Evolutionary conservation across 2,797 vertebrate genomes (phyloP), one percentile per base, ranked within the genome.

Genomic region (Sebastes jordani): DNA sequence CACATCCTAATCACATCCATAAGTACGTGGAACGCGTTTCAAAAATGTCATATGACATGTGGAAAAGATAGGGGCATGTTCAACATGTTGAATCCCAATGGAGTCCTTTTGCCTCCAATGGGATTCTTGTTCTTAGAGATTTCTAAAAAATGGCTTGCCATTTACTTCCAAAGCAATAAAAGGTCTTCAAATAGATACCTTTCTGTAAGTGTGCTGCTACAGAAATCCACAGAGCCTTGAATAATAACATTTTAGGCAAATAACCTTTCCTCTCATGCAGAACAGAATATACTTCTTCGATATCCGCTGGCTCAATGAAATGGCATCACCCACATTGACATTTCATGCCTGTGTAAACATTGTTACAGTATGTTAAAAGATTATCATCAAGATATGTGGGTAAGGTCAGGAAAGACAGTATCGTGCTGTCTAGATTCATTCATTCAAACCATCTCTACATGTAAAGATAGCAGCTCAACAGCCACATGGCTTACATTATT

Each of bases 401-500:
- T 23, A 7, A 42, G 2, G 2, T 62, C 18, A 80, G 29, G 16
- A 64, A 77, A 74, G 32, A 23, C n/a, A 49, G 11, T 22, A 20
- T 32, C 7, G 11, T 59, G 2, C 14, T 32, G 30, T 30, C 20
- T 71, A 25, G 25, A 64, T 22, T 52, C 23, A 27, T 60, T 29
- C 4, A 30, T 10, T 60, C 10, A 36, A 70, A 59, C 5, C 42
- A 38, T 65, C n/a, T 83, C 16, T 20, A 3, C 29, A 67, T 58
- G 49, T 23, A 46, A 76, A 68, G 74, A 60, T 34, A 60, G 56
- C 38, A 77, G 46, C 56, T 62, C 30, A 13, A 55, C n/a, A 32
- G 58, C 20, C 1, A 23, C 56, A 29, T 16, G 36, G 13, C 49
- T 82, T 80, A 20, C 65, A 87, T 77, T 78, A 86, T 85, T 82